These are phyloP conservation scores for Trichechus manatus DNA, from an alignment of 2,113 vertebrate genomes.

Conservation along the genomic window DNA sequence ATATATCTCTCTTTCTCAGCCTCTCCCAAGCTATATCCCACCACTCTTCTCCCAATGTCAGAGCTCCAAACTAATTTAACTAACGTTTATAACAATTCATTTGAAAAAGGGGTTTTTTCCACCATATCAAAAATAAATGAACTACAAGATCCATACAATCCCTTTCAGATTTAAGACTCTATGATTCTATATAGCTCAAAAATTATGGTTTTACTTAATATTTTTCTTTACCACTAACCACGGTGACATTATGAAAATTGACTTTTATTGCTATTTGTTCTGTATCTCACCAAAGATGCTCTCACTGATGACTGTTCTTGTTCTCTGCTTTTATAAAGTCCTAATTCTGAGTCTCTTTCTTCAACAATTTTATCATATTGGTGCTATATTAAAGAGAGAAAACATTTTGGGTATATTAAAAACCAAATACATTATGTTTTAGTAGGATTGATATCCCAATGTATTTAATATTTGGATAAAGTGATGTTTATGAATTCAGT, in stretches of 20 bases:
- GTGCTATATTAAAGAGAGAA: conserved; percentile 85
- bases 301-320: conserved; percentile 87
- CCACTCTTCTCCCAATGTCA: background rate
- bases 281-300: conserved; percentile 90
- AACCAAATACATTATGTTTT: conserved; percentile 24
- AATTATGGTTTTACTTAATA: conserved; percentile 34
- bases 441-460: background rate
- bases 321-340: conserved; percentile 90
- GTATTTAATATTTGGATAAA: conserved; percentile 62
- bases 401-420: conserved; percentile 42
- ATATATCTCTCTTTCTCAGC: background rate
- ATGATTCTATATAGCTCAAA: conserved; percentile 33
- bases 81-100: conserved; percentile 25
- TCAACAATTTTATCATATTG: conserved; percentile 95
- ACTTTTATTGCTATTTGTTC: conserved; percentile 33
- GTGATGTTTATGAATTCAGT: background rate
- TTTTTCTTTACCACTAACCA: conserved; percentile 39
- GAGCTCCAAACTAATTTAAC: conserved; percentile 54
- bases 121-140: conserved; percentile 18
- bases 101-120: conserved; percentile 21
- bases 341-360: conserved; percentile 94
- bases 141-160: background rate
- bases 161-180: conserved; percentile 27
- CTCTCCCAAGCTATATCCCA: background rate
- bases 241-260: conserved; percentile 41